Base-by-base conservation (phyloP, 2,888 invertebrate species). In the Tenthredo mesomela region DNA sequence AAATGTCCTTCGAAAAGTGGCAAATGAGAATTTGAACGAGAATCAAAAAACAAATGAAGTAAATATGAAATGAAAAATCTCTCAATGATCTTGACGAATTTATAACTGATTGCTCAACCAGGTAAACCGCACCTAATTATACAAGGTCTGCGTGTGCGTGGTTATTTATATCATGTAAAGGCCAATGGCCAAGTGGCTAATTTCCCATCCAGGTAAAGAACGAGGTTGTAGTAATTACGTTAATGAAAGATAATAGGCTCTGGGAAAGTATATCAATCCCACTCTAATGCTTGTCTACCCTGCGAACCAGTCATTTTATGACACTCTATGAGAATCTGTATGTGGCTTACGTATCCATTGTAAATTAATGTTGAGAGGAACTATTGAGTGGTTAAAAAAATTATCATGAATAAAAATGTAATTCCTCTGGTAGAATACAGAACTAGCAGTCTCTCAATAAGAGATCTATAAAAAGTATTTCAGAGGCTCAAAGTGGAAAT, bases 1-100 rank as follows among this genome's bases (percentile, higher is more conserved):
- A 85, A 85, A 86, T 84, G n/a, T 82, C 7, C 37, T 65, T 43
- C 71, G 1, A 67, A 65, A 61, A n/a, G 1, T 82, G 9, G 40
- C 77, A 4, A 21, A 75, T 18, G 3, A 37, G 2, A n/a, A 54
- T 50, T 77, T 10, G 10, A 70, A 7, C 40, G 4, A 21, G 21
- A 71, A 40, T 12, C 3, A 71, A 40, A 9, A 71, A 71, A 71
- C n/a, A 3, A 43, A 4, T 21, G 15, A 7, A 21, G 21, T 7
- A 58, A 21, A 37, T 37, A 37, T 37, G 21, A 58, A 9, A 9
- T 58, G 6, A 58, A 18, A 33, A 33, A 33, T 33, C 15, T 67
- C 15, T 15, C 15, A 33, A 33, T 5, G 4, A 25, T 7, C 18
- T 18, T 29, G 12, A 33, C 18, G 0, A 67, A 67, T 33, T 29